Evolutionary conservation across 2,888 invertebrate genomes (phyloP).

Genomic region (Congeria kusceri): DNA sequence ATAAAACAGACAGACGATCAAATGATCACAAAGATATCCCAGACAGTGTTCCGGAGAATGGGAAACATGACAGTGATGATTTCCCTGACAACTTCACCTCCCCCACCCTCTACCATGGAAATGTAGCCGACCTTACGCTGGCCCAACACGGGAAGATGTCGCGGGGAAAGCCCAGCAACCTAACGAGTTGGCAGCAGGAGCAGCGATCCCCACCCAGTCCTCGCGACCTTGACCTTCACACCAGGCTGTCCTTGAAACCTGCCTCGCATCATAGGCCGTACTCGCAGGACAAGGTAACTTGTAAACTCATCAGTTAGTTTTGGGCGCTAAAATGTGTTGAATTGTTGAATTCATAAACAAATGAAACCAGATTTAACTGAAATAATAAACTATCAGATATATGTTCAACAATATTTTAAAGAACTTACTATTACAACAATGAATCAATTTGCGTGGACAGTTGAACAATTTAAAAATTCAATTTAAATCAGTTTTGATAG

Average conservation of each 20-base stretch:
- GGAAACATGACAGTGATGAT: constrained; percentile 16
- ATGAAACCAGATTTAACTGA: too few species aligned
- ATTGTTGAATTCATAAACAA: too few species aligned
- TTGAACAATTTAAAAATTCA: too few species aligned
- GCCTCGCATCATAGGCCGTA: too few species aligned
- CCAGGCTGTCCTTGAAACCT: background rate
- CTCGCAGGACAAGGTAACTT: too few species aligned
- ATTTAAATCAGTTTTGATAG: too few species aligned
- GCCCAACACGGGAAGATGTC: constrained; percentile 18
- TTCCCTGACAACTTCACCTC: constrained; percentile 42
- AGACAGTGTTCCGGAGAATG: background rate
- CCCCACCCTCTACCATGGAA: constrained; percentile 51
- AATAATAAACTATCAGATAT: too few species aligned
- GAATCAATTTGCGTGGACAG: too few species aligned
- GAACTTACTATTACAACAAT: too few species aligned
- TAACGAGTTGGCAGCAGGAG: constrained; percentile 79
- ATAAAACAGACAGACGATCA: background rate
- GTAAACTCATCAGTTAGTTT: too few species aligned
- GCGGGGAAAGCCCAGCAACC: constrained; percentile 47
- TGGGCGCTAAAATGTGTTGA: too few species aligned
- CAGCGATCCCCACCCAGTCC: constrained; percentile 59
- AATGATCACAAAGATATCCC: background rate
- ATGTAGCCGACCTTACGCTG: constrained; percentile 30
- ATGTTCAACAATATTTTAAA: too few species aligned
- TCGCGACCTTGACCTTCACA: background rate